Evolutionary conservation across 2,113 vertebrate species (phyloP), one percentile per base, ranked within the genome.

Genomic region (Chascanopsetta lugubris): DNA sequence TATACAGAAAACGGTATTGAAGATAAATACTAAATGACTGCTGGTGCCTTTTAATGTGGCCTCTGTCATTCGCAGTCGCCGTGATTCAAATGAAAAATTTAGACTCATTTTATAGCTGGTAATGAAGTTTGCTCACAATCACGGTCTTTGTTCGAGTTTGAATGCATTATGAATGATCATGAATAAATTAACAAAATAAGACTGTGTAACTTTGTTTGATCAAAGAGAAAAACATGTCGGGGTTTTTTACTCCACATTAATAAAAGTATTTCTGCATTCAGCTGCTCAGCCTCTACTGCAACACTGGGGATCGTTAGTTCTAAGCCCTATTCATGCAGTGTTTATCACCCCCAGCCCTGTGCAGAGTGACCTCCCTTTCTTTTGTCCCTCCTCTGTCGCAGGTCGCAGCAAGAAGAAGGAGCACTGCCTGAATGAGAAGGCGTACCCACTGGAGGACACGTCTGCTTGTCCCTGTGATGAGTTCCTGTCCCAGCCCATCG

Each of bases 361-460:
- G 13, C n/a, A 40, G 12, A 47, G 48, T 36, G 43, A 55, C 26
- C 56, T 64, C 63, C 47, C 17, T 21, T 54, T 47, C 29, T 53
- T 60, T 73, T 32, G n/a, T 51, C 29, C 21, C 7, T 73, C 36
- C 61, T 66, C 46, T 25, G 1, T 43, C 84, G 77, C 88, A 99
- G 97, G 97, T 61, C 94, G 94, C 88, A 98, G 96, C 91, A 97
- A 93, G 77, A 99, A 97, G 90, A 94, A 93, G 79, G 95, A 95
- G 51, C 94, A 86, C 47, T 99, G 97, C 85, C 93, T 95, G 46
- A 90, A 94, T 51, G 76, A 90, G 1, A 84, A 93, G 43, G 8
- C 93, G 56, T 92, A 95, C 79, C 95, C 95, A 8, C 86, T 97
- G 68, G 86, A 94, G 45, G 94, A 98, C 80, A 93, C 87, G 0